A percentile compares a stretch with the other conserved stretches of the same genome.
Conservation (phyloP, 1,140 invertebrate species). For the Hesperophylax magnus region DNA sequence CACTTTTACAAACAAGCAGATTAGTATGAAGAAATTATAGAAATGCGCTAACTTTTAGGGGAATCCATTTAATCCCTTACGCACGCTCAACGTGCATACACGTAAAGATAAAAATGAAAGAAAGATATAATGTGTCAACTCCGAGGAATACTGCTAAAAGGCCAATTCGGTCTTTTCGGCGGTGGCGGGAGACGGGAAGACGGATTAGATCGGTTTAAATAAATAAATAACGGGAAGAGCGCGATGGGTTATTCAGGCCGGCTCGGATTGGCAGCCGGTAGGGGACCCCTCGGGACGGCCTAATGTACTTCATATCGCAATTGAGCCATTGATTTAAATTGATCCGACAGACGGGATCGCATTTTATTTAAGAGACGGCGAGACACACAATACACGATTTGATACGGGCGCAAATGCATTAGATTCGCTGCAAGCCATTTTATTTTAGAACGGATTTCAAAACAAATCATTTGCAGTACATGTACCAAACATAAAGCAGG, state of each 20-base stretch:
- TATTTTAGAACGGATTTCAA: too few species aligned
- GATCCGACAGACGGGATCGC: slow-evolving; percentile 11
- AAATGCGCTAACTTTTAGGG: too few species aligned
- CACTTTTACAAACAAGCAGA: too few species aligned
- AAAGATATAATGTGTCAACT: background rate
- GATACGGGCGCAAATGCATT: too few species aligned
- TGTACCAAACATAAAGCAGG: too few species aligned
- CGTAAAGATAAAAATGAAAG: too few species aligned
- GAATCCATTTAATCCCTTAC: too few species aligned
- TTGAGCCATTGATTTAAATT: slow-evolving; percentile 53
- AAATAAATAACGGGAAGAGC: slow-evolving; percentile 17
- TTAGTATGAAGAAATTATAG: too few species aligned
- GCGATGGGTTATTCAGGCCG: slow-evolving; percentile 27
- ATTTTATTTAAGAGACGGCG: background rate
- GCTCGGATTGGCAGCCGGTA: background rate
- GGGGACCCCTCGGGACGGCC: slow-evolving; percentile 30
- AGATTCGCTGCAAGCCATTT: too few species aligned
- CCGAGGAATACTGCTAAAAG: background rate
- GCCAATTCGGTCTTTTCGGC: background rate
- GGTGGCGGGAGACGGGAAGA: background rate
- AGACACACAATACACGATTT: background rate
- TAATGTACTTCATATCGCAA: slow-evolving; percentile 51
- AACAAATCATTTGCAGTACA: too few species aligned
- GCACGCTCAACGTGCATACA: too few species aligned
- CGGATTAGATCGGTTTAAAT: slow-evolving; percentile 27